Evolutionary conservation across 2,888 invertebrate species (phyloP).

Genomic region (Acanthosoma haemorrhoidale): DNA sequence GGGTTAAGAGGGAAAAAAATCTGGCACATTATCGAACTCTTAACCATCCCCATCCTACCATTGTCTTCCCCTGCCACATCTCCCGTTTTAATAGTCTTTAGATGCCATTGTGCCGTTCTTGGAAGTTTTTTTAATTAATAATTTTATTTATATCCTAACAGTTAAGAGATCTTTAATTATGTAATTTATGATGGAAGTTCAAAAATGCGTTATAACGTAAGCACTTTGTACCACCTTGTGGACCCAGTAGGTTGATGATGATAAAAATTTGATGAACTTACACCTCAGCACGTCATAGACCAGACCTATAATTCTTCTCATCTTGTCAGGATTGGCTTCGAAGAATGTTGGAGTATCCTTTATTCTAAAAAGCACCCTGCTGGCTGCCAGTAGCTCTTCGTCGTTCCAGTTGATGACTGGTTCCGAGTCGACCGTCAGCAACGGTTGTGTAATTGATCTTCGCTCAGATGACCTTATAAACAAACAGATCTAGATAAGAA

Average conservation of each 20-base stretch:
- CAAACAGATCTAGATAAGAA: no score
- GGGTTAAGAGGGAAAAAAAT: no score
- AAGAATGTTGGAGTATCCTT: slow-evolving; percentile 20
- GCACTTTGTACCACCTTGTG: no score
- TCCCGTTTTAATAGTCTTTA: background rate
- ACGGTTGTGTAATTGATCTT: background rate
- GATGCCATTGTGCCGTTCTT: background rate
- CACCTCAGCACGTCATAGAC: slow-evolving; percentile 71
- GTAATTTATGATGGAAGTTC: no score
- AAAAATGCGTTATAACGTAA: no score
- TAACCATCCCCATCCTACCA: background rate
- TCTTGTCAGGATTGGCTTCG: slow-evolving; percentile 60
- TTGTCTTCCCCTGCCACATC: background rate
- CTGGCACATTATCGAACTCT: background rate
- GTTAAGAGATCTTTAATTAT: no score
- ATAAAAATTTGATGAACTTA: slow-evolving; percentile 48
- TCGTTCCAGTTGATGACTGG: slow-evolving; percentile 32
- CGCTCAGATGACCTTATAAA: background rate
- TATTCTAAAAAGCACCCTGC: slow-evolving; percentile 18
- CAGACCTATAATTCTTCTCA: slow-evolving; percentile 65
- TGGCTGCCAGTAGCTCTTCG: slow-evolving; percentile 31
- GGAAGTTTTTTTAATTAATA: no score
- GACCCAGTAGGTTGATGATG: background rate
- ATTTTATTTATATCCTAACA: no score
- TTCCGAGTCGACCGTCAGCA: slow-evolving; percentile 15